These are phyloP conservation scores for Brevipalpus yothersi DNA, from an alignment of 1,140 invertebrate species.

Conservation along the genomic window DNA sequence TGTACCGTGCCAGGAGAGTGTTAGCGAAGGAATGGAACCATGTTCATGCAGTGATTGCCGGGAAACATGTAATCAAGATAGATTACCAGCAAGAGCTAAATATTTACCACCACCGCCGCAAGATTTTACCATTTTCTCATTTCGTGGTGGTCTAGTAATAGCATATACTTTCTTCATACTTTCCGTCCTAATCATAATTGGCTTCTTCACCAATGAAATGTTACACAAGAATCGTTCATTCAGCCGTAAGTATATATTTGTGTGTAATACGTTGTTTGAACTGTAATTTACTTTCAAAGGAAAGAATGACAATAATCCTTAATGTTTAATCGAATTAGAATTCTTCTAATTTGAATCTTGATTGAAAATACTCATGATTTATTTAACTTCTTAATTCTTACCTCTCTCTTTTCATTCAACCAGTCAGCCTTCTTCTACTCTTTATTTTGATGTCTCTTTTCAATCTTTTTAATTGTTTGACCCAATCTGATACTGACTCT, in stretches of 20 bases:
- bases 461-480: too few relatives aligned
- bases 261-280: neutral
- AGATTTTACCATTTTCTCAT: conserved; percentile 39
- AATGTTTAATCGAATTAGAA: neutral
- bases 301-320: neutral
- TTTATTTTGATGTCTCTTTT: too few relatives aligned
- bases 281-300: neutral
- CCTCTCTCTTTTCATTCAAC: neutral
- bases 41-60: conserved; percentile 76
- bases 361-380: neutral
- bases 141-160: conserved; percentile 44
- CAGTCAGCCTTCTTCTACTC: too few relatives aligned
- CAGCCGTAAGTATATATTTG: conserved; percentile 9
- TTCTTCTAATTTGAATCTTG: neutral
- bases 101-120: conserved; percentile 31
- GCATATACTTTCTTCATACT: conserved; percentile 45
- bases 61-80: conserved; percentile 31
- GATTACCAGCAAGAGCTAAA: conserved; percentile 25
- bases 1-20: conserved; percentile 7
- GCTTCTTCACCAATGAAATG: conserved; percentile 5
- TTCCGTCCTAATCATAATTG: conserved; percentile 4
- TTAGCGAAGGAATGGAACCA: conserved; percentile 19
- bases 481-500: too few relatives aligned
- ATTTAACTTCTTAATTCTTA: neutral
- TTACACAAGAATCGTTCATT: conserved; percentile 3